Base-by-base conservation (phyloP, 2,113 vertebrate species). In the Cebus imitator region DNA sequence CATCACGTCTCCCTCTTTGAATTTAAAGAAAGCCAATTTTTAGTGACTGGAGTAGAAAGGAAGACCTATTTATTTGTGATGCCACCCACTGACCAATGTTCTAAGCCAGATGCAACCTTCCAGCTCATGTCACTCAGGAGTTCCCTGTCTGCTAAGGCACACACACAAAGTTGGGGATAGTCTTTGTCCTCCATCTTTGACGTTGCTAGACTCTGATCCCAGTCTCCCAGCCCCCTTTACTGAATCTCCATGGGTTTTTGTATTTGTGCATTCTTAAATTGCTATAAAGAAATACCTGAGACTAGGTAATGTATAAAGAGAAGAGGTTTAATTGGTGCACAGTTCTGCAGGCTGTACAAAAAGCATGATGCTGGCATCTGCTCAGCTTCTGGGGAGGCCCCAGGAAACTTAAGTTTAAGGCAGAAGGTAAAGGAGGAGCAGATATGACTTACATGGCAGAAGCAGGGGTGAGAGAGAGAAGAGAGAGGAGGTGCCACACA, bases 1-100 rank as follows among this genome's bases (percentile, higher is more conserved):
- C 96, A 89, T 91, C 84, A 64, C 88, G 96, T 91, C 96, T 96
- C 86, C 97, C 93, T 91, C 66, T 10, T 95, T 83, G 64, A 76
- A 83, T 40, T 37, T 68, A 86, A 96, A 97, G 97, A 78, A 95
- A 97, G 91, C 32, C 18, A 48, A 18, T 90, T 94, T 96, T 95
- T 68, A 87, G 85, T 94, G 75, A 95, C 64, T 97, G 35, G 45
- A 48, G 1, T 64, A 43, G 73, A 70, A 81, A 81, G 48, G 12
- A 75, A 6, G 61, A 95, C 23, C 20, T 57, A 21, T 73, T 17
- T 40, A 8, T 58, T 45, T 35, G 21, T n/a, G 37, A 32, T 4
- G 7, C 5, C 20, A 37, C 8, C 13, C 48, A 43, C 5, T 75
- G 57, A 23, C 32, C 8, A 35, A 55, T 2, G n/a, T 4, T 86